Evolutionary conservation across 2,113 vertebrate species (phyloP), one percentile per base, ranked within the genome.

Genomic region (Osmerus eperlanus): DNA sequence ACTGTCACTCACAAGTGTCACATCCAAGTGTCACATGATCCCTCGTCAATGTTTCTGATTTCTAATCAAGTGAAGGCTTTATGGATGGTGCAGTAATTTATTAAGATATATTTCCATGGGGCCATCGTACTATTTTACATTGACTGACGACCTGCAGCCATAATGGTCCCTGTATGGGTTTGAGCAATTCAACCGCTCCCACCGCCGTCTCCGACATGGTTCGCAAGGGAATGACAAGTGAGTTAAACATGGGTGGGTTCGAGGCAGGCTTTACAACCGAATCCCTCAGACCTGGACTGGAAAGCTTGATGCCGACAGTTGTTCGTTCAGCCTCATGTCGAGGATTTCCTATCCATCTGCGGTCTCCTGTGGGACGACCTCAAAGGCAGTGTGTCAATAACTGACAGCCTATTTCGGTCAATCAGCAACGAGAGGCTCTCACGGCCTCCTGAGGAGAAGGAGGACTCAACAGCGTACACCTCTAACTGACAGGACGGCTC

Each of bases 331-430:
- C 47, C 61, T 72, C 47, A 68, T 32, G 66, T 72, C 51, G 51
- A 32, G 9, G 14, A 19, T 47, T 8, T 23, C 32, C 47, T 68
- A 23, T 68, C 65, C 52, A n/a, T 25, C n/a, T 3, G 21, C 68
- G 12, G 3, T 21, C 9, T 64, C 25, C 51, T 54, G 56, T 19
- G 25, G 67, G 58, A 61, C 66, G 47, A 29, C 18, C 55, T 62
- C 21, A 29, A 36, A 67, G 47, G 73, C 74, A 70, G 78, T 71
- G 70, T 86, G 84, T 89, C 89, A 89, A 89, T 90, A 89, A 79
- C 87, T 90, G 89, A 86, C 88, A 87, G 65, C 67, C 80, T 73
- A 70, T 85, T 75, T 85, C 74, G 76, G 85, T 87, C 86, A 84
- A 74, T 88, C 86, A 75, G 75, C 59, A 73, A 65, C 68, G 51